Evolutionary conservation across 1,140 invertebrate genomes (phyloP).

Genomic region (Maconellicoccus hirsutus): DNA sequence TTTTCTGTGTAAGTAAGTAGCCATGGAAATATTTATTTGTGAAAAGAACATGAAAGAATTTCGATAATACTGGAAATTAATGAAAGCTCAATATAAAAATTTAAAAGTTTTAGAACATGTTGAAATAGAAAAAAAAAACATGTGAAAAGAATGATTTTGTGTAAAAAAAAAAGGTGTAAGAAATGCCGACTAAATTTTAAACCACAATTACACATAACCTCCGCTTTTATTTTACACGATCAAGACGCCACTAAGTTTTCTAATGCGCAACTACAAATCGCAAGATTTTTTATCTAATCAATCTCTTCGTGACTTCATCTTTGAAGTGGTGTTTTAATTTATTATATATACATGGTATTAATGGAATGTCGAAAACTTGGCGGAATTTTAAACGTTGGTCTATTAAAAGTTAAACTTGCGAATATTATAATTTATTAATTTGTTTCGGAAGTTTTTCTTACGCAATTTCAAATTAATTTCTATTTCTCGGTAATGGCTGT

Average conservation of each 20-base stretch:
- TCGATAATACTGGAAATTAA: too few relatives aligned
- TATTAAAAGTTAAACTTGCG: neutral
- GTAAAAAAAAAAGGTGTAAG: too few relatives aligned
- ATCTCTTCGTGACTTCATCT: neutral
- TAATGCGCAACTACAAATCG: neutral
- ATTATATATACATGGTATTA: neutral
- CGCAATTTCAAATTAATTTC: neutral
- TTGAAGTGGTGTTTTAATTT: neutral
- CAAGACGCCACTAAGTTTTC: neutral
- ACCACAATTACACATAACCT: too few relatives aligned
- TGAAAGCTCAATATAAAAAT: too few relatives aligned
- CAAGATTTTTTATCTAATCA: neutral
- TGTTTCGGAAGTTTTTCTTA: conserved; percentile 4
- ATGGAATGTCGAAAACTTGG: neutral
- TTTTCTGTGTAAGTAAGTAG: too few relatives aligned
- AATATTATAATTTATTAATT: conserved; percentile 5
- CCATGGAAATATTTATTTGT: too few relatives aligned
- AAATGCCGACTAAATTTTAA: too few relatives aligned
- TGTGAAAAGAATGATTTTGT: too few relatives aligned
- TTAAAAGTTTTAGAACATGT: too few relatives aligned
- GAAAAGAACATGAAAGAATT: too few relatives aligned
- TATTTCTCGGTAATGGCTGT: neutral
- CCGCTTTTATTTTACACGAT: neutral
- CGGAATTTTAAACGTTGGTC: neutral
- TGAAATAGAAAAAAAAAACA: too few relatives aligned